These are phyloP conservation scores for Pagrus major DNA, from an alignment of 2,113 vertebrate species.

Conservation along the genomic window DNA sequence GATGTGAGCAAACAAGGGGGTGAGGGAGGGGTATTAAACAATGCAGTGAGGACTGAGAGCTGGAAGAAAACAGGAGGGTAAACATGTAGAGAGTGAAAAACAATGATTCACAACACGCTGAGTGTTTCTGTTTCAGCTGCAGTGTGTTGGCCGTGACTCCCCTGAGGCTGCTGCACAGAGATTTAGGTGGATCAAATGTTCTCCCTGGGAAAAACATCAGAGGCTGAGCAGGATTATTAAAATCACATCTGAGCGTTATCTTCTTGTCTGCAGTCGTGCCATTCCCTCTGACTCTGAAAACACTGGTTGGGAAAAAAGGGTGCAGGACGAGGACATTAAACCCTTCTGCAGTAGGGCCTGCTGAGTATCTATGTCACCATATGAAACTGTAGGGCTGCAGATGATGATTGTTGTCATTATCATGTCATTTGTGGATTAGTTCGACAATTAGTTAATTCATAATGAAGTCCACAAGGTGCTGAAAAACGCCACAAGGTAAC, in stretches of 20 bases:
- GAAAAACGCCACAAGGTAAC: too few species aligned
- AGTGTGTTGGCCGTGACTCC: background rate
- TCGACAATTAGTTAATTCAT: background rate
- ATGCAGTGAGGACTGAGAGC: background rate
- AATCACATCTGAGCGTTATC: constrained; percentile 23
- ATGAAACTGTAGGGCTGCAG: background rate
- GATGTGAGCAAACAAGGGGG: background rate
- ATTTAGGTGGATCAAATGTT: constrained; percentile 17
- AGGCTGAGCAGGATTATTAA: constrained; percentile 36
- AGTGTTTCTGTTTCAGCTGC: background rate
- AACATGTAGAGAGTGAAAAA: constrained; percentile 8
- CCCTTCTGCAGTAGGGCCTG: background rate
- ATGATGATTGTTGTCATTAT: background rate
- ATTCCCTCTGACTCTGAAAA: constrained; percentile 2
- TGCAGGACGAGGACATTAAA: background rate
- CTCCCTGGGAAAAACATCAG: constrained; percentile 37
- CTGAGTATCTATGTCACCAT: background rate
- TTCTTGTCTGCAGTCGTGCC: background rate
- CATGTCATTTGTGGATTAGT: background rate
- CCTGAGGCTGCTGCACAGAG: background rate
- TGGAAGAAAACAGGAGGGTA: constrained; percentile 11
- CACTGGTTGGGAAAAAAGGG: background rate
- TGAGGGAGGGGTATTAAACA: background rate
- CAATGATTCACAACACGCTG: background rate
- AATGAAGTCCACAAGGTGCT: background rate